Percentiles rank a stretch among this genome's conserved stretches.
Conservation (phyloP, 2,888 invertebrate species). For the Acrobeloides nanus region DNA sequence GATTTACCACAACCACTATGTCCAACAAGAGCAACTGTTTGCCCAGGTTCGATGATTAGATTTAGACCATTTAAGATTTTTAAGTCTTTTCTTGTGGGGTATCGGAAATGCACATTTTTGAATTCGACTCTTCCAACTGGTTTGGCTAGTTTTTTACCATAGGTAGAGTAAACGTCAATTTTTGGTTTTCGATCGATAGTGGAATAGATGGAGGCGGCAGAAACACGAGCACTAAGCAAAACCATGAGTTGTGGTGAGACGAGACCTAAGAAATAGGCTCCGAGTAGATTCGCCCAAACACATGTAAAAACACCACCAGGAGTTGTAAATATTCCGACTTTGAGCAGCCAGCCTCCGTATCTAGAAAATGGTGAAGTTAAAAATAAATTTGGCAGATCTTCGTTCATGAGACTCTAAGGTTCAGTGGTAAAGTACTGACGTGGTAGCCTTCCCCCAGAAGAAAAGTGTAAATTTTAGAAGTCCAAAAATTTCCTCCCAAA, state of each 20-base stretch:
- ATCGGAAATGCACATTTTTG: constrained; percentile 41
- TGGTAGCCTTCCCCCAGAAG: too few relatives aligned
- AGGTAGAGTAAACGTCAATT: constrained; percentile 34
- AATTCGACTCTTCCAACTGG: constrained; percentile 17
- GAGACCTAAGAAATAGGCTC: constrained; percentile 38
- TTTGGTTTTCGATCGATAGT: constrained; percentile 36
- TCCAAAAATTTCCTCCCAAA: too few relatives aligned
- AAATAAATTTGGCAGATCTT: too few relatives aligned
- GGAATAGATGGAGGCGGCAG: constrained; percentile 41
- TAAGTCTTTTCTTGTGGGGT: constrained; percentile 30
- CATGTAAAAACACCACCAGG: constrained; percentile 25
- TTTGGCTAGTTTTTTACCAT: constrained; percentile 17
- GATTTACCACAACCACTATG: constrained; percentile 64
- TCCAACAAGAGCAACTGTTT: constrained; percentile 58
- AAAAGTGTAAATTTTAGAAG: too few relatives aligned
- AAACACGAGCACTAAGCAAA: constrained; percentile 39
- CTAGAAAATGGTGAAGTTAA: background rate
- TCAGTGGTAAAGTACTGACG: too few relatives aligned
- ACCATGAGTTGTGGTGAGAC: constrained; percentile 46
- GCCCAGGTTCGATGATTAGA: constrained; percentile 52
- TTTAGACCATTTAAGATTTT: constrained; percentile 52
- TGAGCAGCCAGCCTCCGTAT: constrained; percentile 20
- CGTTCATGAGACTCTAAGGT: background rate
- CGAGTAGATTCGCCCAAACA: constrained; percentile 19
- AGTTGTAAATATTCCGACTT: constrained; percentile 11